Percentiles rank a stretch among this genome's conserved stretches.
Evolutionary conservation across 2,113 vertebrate species (phyloP).

Genomic region (Cavia aperea): DNA sequence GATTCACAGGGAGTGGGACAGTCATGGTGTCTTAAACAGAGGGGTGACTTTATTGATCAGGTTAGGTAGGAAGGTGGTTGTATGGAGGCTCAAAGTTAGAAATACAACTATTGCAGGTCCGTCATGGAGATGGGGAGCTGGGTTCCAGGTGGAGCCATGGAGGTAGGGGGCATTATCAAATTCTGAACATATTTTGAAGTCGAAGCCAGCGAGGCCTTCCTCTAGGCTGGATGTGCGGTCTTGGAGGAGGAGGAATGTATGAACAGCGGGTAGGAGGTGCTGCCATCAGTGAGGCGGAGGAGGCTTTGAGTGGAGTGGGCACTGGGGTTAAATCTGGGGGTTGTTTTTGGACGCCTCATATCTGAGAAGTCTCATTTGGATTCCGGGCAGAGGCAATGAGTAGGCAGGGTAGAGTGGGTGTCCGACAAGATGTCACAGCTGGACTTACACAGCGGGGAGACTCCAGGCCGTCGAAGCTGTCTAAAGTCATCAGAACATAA

Average conservation of each 20-base stretch:
- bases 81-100: background rate
- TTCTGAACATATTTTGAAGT: background rate
- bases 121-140: background rate
- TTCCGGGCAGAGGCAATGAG: background rate
- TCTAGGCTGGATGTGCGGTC: background rate
- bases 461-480: background rate
- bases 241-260: background rate
- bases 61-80: background rate
- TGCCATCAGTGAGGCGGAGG: background rate
- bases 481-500: background rate
- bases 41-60: background rate
- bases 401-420: background rate
- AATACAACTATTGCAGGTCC: fast-evolving
- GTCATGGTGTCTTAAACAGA: background rate
- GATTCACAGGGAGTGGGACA: background rate
- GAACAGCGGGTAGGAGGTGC: background rate
- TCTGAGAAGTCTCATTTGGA: background rate
- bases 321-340: background rate
- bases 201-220: background rate
- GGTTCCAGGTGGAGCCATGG: background rate
- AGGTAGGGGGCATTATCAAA: background rate
- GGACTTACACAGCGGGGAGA: background rate
- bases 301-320: background rate
- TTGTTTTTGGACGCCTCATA: background rate
- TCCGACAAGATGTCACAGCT: background rate